Base-by-base conservation (phyloP, 2,888 invertebrate species). In the Rhagium mordax region DNA sequence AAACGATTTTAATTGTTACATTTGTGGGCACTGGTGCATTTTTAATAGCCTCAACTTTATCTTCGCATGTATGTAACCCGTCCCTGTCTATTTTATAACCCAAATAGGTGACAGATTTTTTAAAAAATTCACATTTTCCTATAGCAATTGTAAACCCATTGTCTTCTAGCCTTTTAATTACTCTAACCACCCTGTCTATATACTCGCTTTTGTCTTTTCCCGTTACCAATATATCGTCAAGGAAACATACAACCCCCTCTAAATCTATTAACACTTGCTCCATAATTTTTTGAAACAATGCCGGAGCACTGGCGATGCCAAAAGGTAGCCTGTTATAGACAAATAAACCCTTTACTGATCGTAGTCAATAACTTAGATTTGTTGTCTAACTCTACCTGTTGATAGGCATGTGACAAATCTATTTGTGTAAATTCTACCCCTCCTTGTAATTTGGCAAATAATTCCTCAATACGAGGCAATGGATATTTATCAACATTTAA, bases 1-100 rank as follows among this genome's bases (percentile, higher is more conserved):
- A 60, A 60, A 66, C 15, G 74, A 74, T 41, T 71, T 67, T 24
- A 71, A 51, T 60, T 71, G 27, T 61, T 8, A 74, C 61, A 18
- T 59, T 47, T 5, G 51, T 15, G 13, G 71, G 67, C 10, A 29
- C 24, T 10, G 66, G 70, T 7, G 61, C 67, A 13, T 60, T 57
- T 16, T 21, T 18, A 16, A 72, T 59, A 2, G 64, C 71, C 10
- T 57, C 55, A 29, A 69, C 48, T 59, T 48, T 62, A 13, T 72
- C 60, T 57, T 65, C 20, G 10, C 53, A 64, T 4, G 62, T 72
- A 62, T 69, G 69, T 47, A 74, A 59, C 10, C 69, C 69, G 15
- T 71, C 16, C 29, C 57, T 59, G 18, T 66, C 57, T 24, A 71
- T 66, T 66, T 55, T 67, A 66, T 57, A 55, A n/a, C 73, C 73